Conservation (phyloP, 2,113 vertebrate species). For the Centropristis striata region DNA sequence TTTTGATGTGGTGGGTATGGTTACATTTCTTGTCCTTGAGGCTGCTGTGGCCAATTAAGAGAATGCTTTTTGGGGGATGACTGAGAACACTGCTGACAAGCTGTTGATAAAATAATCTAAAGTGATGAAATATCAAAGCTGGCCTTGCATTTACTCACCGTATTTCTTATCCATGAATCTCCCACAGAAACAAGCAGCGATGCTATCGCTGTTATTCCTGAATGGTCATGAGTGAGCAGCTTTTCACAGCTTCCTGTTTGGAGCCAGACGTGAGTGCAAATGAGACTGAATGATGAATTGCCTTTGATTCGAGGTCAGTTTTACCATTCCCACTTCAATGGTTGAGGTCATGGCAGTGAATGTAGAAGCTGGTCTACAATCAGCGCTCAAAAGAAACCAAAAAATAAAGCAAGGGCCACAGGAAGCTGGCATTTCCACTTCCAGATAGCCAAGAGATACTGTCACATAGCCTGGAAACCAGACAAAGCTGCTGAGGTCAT, state of each 20-base stretch:
- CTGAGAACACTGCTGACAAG: slow-evolving; percentile 41
- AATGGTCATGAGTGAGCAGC: slow-evolving; percentile 47
- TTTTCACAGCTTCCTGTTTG: slow-evolving; percentile 44
- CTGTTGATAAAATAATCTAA: slow-evolving; percentile 40
- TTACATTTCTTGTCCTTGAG: slow-evolving; percentile 40
- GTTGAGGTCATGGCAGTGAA: neutral
- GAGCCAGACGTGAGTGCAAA: slow-evolving; percentile 24
- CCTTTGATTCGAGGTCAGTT: slow-evolving; percentile 6
- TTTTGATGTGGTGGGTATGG: slow-evolving; percentile 38
- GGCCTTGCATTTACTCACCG: neutral
- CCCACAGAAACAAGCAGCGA: slow-evolving; percentile 14
- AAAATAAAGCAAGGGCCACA: slow-evolving; percentile 4
- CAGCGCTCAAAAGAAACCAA: slow-evolving; percentile 15
- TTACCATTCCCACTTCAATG: slow-evolving; percentile 1
- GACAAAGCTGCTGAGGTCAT: too few species aligned
- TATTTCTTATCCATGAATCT: slow-evolving; percentile 27
- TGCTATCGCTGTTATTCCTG: slow-evolving; percentile 23
- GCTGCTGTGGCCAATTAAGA: slow-evolving; percentile 19
- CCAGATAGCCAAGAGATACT: slow-evolving; percentile 1
- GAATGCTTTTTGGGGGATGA: neutral
- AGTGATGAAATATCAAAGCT: slow-evolving; percentile 49
- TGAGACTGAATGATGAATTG: slow-evolving; percentile 13
- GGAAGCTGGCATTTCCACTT: slow-evolving; percentile 36
- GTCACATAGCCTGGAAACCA: neutral
- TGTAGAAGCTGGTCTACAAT: neutral